Evolutionary conservation across 2,113 vertebrate species (phyloP).

Genomic region (Orthonyx spaldingii): DNA sequence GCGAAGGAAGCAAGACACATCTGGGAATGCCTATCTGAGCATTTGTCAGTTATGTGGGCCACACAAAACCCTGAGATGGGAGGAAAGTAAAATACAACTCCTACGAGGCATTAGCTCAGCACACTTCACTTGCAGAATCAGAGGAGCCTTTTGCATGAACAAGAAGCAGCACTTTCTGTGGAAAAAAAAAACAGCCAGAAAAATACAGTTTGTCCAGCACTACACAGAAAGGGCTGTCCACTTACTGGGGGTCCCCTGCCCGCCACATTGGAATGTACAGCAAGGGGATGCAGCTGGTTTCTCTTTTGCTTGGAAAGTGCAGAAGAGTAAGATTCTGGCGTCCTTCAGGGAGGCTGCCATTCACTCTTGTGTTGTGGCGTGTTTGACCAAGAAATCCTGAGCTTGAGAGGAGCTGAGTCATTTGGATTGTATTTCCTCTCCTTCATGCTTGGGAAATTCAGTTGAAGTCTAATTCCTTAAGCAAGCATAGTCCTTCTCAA

Average conservation of each 20-base stretch:
- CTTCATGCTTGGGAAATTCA: background rate
- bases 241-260: too few relatives aligned
- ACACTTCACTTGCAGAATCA: background rate
- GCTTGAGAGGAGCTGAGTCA: background rate
- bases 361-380: background rate
- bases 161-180: background rate
- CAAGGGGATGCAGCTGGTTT: background rate
- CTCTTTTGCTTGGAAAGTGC: background rate
- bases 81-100: background rate
- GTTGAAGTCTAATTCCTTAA: background rate
- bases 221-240: background rate
- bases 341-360: background rate
- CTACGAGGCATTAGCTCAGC: rapidly evolving
- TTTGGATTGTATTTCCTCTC: background rate
- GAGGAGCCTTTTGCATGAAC: background rate
- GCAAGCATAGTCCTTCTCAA: background rate
- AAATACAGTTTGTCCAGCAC: background rate
- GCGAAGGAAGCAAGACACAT: background rate
- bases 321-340: background rate
- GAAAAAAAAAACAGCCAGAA: background rate
- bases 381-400: background rate
- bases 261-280: rapidly evolving
- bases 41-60: background rate
- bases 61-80: rapidly evolving
- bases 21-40: background rate